A percentile compares a stretch with the other conserved stretches of the same genome.
Evolutionary conservation across 2,113 vertebrate species (phyloP).

Genomic region (Typhlomys cinereus): DNA sequence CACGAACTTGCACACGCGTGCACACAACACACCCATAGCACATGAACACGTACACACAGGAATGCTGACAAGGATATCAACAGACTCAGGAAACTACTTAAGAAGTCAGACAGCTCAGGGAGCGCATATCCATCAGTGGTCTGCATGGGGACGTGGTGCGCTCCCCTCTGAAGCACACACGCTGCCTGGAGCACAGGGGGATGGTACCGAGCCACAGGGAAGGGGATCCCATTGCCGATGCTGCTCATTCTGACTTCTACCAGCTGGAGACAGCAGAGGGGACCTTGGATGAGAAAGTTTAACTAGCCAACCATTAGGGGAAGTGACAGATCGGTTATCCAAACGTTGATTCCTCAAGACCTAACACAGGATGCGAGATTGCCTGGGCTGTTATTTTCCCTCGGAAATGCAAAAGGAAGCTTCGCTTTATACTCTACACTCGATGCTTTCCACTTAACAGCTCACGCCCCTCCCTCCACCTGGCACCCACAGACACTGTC

Average conservation of each 20-base stretch:
- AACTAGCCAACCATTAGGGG: neutral
- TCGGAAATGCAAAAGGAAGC: neutral
- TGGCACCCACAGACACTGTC: neutral
- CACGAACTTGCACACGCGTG: neutral
- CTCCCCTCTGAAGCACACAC: neutral
- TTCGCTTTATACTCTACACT: neutral
- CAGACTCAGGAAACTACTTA: neutral
- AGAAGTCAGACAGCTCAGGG: neutral
- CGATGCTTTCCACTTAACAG: neutral
- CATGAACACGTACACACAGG: neutral
- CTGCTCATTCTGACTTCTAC: neutral
- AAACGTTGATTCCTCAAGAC: neutral
- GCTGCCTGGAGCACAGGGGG: neutral
- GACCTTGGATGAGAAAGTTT: neutral
- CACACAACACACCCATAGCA: neutral
- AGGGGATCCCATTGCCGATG: neutral
- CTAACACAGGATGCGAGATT: neutral
- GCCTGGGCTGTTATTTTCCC: neutral
- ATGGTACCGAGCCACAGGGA: constrained; percentile 18
- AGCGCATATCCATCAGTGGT: neutral
- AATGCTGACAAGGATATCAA: neutral
- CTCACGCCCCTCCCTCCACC: neutral
- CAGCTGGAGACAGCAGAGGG: constrained; percentile 21
- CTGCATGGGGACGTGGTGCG: accelerated
- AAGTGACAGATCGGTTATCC: neutral